A percentile compares a stretch with the other conserved stretches of the same genome.
phyloP scores from a whole-genome alignment of 2,888 invertebrate genomes.

The Nymphalis polychloros region DNA sequence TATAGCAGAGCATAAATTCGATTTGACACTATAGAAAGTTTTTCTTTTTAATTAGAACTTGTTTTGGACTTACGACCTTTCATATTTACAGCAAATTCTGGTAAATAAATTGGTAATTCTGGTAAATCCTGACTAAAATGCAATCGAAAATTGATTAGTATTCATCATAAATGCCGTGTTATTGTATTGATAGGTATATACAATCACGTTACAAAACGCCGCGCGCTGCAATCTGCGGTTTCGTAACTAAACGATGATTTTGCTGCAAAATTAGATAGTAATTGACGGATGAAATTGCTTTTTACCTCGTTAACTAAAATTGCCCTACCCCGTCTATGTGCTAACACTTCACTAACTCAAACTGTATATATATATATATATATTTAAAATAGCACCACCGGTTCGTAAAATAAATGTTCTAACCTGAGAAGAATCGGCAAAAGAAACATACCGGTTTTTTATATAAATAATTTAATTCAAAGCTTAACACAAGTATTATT shows the following conservation, averaged over 20 bases:
- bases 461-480: too few species aligned
- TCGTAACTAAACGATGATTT: constrained; percentile 33
- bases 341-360: neutral
- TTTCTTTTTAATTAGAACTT: too few species aligned
- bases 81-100: neutral
- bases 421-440: too few species aligned
- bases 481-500: too few species aligned
- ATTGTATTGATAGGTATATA: neutral
- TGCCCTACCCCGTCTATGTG: neutral
- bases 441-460: too few species aligned
- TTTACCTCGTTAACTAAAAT: constrained; percentile 10
- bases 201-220: constrained; percentile 25
- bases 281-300: constrained; percentile 30
- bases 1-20: too few species aligned
- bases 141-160: neutral
- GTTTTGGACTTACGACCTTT: too few species aligned
- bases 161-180: neutral
- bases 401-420: too few species aligned
- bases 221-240: constrained; percentile 32
- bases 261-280: constrained; percentile 32
- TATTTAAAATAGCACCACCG: too few species aligned
- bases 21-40: too few species aligned
- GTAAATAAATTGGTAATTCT: neutral
- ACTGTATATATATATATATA: too few species aligned
- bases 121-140: neutral